A percentile compares a stretch with the other conserved stretches of the same genome.
Conservation (phyloP, 2,113 vertebrate genomes). For the Myrmophylax atrothorax region DNA sequence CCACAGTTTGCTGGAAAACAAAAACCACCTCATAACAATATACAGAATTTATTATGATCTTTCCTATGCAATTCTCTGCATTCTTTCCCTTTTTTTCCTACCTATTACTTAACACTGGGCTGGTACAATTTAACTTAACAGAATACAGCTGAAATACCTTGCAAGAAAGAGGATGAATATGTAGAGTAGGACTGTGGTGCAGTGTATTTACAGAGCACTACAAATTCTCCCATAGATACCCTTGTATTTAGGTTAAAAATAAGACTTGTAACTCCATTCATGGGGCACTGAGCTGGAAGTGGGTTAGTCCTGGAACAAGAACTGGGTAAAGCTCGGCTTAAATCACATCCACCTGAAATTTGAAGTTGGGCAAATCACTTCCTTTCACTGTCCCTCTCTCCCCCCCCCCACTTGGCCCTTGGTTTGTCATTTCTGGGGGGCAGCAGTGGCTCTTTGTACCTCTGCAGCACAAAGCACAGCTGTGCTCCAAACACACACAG, state of each 20-base stretch:
- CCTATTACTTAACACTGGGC: not conserved
- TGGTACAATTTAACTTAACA: not conserved
- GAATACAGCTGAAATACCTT: not conserved
- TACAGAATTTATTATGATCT: not conserved
- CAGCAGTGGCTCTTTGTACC: not conserved
- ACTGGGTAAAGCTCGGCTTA: not conserved
- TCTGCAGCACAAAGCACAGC: not conserved
- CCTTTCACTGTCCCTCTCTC: not conserved
- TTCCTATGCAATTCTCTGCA: not conserved
- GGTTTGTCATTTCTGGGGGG: not conserved
- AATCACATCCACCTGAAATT: not conserved
- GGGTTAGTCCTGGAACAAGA: not conserved
- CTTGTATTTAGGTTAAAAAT: not conserved
- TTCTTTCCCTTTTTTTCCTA: not conserved
- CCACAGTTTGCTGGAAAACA: not conserved
- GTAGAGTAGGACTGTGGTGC: not conserved
- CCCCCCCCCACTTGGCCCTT: fast-evolving
- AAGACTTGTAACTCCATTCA: not conserved
- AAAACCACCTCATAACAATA: not conserved
- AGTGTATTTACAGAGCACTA: not conserved
- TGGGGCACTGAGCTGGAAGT: not conserved
- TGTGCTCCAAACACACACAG: not conserved
- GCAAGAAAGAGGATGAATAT: not conserved
- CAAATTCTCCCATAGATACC: not conserved
- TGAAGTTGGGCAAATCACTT: not conserved